Evolutionary conservation across 2,888 invertebrate genomes (phyloP).

Genomic region (Macrophya alboannulata): DNA sequence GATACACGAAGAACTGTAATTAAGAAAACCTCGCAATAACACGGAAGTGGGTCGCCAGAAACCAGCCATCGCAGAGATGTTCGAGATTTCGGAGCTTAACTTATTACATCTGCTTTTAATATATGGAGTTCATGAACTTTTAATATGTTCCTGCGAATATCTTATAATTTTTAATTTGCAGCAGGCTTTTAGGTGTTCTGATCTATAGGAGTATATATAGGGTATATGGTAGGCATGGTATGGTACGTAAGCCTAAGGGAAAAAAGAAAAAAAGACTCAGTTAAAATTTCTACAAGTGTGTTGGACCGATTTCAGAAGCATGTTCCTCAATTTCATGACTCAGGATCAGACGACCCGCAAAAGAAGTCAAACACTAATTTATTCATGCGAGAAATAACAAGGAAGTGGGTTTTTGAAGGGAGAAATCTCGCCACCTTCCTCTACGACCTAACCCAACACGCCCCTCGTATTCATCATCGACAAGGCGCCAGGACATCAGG

Average conservation of each 20-base stretch:
- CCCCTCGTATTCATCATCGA: slow-evolving; percentile 71
- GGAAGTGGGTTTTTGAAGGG: slow-evolving; percentile 68
- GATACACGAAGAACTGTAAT: slow-evolving; percentile 26
- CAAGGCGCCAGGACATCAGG: slow-evolving; percentile 59
- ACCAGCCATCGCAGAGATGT: neutral
- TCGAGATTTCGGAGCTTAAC: slow-evolving; percentile 21
- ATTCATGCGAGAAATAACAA: slow-evolving; percentile 73
- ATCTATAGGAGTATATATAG: no score
- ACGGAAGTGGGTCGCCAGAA: slow-evolving; percentile 43
- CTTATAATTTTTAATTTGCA: neutral
- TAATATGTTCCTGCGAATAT: neutral
- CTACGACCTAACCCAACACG: slow-evolving; percentile 62
- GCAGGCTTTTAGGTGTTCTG: neutral
- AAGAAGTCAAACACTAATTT: slow-evolving; percentile 73
- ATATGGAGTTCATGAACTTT: neutral
- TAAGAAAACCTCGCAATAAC: slow-evolving; percentile 50
- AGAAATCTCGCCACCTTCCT: slow-evolving; percentile 55
- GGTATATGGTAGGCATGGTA: no score
- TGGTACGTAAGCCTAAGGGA: no score
- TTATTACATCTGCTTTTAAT: neutral
- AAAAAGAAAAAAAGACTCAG: neutral
- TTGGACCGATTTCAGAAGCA: neutral
- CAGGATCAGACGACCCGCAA: slow-evolving; percentile 18
- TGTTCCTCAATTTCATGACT: neutral
- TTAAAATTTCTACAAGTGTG: neutral